Percentiles rank a stretch among this genome's conserved stretches.
Conservation (phyloP, 2,797 vertebrate species). For the Sebastes hubbsi region DNA sequence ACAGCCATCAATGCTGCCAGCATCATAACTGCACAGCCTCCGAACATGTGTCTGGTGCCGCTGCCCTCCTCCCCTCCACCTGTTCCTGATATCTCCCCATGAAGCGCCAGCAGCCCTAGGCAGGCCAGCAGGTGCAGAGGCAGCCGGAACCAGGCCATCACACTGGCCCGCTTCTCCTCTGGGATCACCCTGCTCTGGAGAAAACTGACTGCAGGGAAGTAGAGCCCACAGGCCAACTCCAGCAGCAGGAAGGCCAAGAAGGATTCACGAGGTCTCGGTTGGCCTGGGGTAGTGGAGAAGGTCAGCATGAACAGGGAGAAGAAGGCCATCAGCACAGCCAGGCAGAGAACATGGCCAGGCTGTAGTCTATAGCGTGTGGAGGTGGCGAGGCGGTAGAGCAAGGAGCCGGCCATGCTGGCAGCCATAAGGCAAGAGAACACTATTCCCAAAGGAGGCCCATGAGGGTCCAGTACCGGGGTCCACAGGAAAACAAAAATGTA, state of each 20-base stretch:
- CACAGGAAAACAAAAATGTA: conserved; percentile 97
- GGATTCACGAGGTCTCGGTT: conserved; percentile 89
- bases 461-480: conserved; percentile 94
- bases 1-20: conserved; percentile 89
- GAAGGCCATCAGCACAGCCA: conserved; percentile 91
- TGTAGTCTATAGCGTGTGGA: conserved; percentile 90
- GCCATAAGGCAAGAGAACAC: conserved; percentile 95
- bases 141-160: conserved; percentile 91
- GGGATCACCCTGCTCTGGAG: conserved; percentile 90
- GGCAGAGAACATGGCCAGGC: conserved; percentile 89
- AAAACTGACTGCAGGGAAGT: conserved; percentile 93
- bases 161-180: conserved; percentile 86
- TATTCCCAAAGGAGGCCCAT: conserved; percentile 90
- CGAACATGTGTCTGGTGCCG: conserved; percentile 93
- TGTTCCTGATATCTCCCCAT: conserved; percentile 88
- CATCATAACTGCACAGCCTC: conserved; percentile 88
- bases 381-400: conserved; percentile 89
- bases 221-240: conserved; percentile 91
- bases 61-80: conserved; percentile 88
- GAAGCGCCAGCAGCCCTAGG: conserved; percentile 89
- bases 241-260: conserved; percentile 92
- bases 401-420: conserved; percentile 90
- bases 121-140: conserved; percentile 92
- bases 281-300: conserved; percentile 90
- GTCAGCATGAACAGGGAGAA: conserved; percentile 94